These are phyloP conservation scores for Zeuzera pyrina DNA, from an alignment of 2,888 invertebrate genomes.

Conservation along the genomic window DNA sequence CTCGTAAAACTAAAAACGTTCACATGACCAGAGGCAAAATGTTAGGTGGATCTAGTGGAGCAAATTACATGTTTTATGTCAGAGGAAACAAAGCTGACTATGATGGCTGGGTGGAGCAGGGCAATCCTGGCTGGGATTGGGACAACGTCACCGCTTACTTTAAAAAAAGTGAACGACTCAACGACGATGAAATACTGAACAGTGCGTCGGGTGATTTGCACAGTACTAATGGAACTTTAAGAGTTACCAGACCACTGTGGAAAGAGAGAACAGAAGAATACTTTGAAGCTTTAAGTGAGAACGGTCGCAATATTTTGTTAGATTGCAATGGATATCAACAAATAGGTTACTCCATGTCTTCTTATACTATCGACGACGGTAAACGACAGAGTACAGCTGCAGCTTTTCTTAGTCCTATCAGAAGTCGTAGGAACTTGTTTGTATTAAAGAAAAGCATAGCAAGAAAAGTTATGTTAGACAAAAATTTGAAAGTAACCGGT, in stretches of 20 bases:
- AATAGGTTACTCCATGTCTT: constrained; percentile 26
- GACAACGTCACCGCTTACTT: not conserved
- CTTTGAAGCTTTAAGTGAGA: constrained; percentile 29
- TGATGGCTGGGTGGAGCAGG: constrained; percentile 47
- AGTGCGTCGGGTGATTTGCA: not conserved
- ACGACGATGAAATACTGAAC: not conserved
- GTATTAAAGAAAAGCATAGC: constrained; percentile 32
- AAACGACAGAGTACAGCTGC: constrained; percentile 15
- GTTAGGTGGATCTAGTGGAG: constrained; percentile 2
- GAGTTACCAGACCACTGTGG: constrained; percentile 6
- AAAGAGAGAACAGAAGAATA: constrained; percentile 10
- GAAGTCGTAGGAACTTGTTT: constrained; percentile 29
- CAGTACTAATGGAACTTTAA: constrained; percentile 57
- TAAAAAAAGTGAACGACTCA: constrained; percentile 1
- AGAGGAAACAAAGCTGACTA: constrained; percentile 1
- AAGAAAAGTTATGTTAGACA: constrained; percentile 28
- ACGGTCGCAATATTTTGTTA: constrained; percentile 24
- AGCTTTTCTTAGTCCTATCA: constrained; percentile 28
- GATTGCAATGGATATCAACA: constrained; percentile 30
- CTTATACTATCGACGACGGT: constrained; percentile 24
- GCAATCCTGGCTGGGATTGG: not conserved
- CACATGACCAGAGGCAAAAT: constrained; percentile 3
- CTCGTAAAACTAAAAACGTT: not conserved
- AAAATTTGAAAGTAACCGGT: constrained; percentile 24
- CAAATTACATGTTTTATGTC: constrained; percentile 1